Base-by-base conservation (phyloP, 1,140 invertebrate genomes). In the Whitmania pigra region DNA sequence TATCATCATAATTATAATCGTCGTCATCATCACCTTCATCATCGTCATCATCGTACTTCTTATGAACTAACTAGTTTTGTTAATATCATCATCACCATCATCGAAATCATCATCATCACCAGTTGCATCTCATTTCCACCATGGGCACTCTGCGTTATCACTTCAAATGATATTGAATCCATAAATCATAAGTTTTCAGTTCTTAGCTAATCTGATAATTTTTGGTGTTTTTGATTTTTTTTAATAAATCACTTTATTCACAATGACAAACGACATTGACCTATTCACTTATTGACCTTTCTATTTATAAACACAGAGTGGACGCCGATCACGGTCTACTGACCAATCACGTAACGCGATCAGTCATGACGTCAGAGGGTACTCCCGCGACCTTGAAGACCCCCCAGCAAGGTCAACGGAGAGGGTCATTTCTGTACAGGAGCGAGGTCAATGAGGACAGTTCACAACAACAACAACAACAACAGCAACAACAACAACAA, bases 401-500 rank as follows among this genome's bases (percentile, higher is more conserved):
- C 57, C 22, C 29, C 11, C 22, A 22, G 22, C 57, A 63, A 9
- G n/a, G n/a, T 22, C 67, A 68, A 18, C 4, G 67, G n/a, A 31
- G 67, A 20, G 67, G 67, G 25, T 68, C 67, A 0, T 68, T 68
- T 18, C 27, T 68, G 22, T 68, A 68, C 40, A 31, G 36, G 36
- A 22, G 22, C 7, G 67, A 43, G n/a, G 36, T 9, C 36, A 68
- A 68, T 25, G 67, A 40, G 22, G 29, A 25, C 29, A 63, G 20
- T n/a, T 13, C 22, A 4, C 57, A 63, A 13, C 57, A 63, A 63
- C 57, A 25, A 25, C 54, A n/a, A 25, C 54, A 57, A 5, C 54
- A 57, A 57, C 54, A 57, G 9, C 54, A 57, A 63, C 57, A 63
- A 63, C 57, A 63, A 63, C 57, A 63, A 63, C 57, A 63, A 63